These are phyloP conservation scores for Rhagologus leucostigma DNA, from an alignment of 2,113 vertebrate species.

Conservation along the genomic window DNA sequence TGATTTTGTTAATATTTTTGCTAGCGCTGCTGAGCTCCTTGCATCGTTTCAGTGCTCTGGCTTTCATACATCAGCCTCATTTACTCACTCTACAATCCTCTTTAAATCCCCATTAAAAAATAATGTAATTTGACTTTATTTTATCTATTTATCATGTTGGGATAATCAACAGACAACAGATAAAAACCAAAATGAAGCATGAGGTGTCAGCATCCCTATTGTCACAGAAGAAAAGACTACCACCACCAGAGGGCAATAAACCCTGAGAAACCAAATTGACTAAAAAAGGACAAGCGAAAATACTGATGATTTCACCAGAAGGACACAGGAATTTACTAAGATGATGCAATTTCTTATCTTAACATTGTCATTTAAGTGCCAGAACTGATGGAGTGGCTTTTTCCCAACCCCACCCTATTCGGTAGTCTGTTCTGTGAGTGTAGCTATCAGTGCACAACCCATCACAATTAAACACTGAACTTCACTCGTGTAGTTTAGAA, in stretches of 20 bases:
- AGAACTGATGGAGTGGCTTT: neutral
- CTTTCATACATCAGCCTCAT: neutral
- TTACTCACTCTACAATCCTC: neutral
- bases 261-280: neutral
- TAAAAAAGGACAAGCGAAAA: neutral
- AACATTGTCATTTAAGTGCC: neutral
- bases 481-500: neutral
- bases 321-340: neutral
- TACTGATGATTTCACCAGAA: neutral
- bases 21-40: neutral
- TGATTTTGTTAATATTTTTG: neutral
- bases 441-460: neutral
- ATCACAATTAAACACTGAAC: neutral
- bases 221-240: neutral
- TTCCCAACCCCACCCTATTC: neutral
- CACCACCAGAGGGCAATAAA: constrained; percentile 16
- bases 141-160: neutral
- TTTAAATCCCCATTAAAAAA: neutral
- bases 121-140: neutral
- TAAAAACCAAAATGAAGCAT: neutral
- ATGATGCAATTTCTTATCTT: neutral
- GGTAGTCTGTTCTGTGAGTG: neutral
- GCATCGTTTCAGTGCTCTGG: neutral
- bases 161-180: neutral
- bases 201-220: accelerated